A percentile compares a stretch with the other conserved stretches of the same genome.
Evolutionary conservation across 2,113 vertebrate species (phyloP).

Genomic region (Ictalurus furcatus): DNA sequence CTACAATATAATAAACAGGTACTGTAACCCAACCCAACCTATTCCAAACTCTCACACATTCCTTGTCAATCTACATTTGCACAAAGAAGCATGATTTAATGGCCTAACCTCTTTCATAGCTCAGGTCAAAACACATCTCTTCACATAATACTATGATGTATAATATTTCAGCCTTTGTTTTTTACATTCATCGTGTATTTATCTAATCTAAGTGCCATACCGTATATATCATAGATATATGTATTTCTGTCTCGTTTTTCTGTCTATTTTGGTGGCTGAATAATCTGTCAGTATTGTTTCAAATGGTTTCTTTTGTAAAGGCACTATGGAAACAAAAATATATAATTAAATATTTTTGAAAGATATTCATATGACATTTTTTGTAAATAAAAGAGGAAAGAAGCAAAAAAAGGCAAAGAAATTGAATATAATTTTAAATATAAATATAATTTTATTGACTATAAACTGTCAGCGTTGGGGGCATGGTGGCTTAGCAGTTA

Average conservation of each 20-base stretch:
- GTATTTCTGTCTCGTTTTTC: neutral
- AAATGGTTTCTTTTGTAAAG: neutral
- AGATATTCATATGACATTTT: too few species aligned
- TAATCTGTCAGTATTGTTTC: neutral
- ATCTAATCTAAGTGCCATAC: neutral
- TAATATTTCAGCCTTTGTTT: neutral
- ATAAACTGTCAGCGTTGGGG: too few species aligned
- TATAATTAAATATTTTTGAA: too few species aligned
- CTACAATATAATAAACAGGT: neutral
- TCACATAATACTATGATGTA: neutral
- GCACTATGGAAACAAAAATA: neutral
- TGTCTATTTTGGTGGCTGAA: neutral
- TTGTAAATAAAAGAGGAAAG: neutral
- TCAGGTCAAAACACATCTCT: neutral
- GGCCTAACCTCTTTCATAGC: neutral
- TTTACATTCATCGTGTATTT: neutral
- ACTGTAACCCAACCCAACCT: conserved; percentile 1
- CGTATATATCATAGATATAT: neutral
- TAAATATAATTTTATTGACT: too few species aligned
- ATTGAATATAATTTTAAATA: too few species aligned
- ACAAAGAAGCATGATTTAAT: neutral
- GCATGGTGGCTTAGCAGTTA: too few species aligned
- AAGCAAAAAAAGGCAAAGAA: too few species aligned
- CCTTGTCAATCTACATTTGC: neutral
- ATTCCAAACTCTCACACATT: neutral